Evolutionary conservation across 2,888 invertebrate species (phyloP), one percentile per base, ranked within the genome.

Genomic region (Aphodius granarius): DNA sequence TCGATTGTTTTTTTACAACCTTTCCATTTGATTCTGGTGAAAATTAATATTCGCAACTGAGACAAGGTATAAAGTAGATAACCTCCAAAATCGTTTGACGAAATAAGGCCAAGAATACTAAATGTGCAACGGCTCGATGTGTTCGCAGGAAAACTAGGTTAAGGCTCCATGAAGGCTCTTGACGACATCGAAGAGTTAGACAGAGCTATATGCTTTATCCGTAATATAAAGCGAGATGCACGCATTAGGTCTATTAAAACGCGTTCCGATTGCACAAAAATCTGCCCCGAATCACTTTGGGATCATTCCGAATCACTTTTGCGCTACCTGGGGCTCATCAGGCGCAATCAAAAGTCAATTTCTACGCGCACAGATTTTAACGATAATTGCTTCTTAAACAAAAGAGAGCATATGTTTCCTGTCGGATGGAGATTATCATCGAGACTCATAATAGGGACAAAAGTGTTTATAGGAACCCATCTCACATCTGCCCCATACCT

Each of bases 51-150:
- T 43, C 43, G 43, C 43, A n/a, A n/a, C n/a, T n/a, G n/a, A n/a
- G 43, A 43, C 9, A 43, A 6, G 43, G 13, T 6, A 43, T 43
- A 9, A 43, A 73, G 72, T 66, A 64, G 23, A 64, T 72, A 75
- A 75, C 75, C 75, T 75, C 72, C 72, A 72, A 72, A 66, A 19
- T 72, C 19, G 13, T 74, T 70, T 73, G n/a, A n/a, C n/a, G 72
- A 85, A 86, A 85, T 85, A 86, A 86, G 86, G 86, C 85, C 85
- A 85, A 85, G 85, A 84, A 84, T 86, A 85, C 83, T 81, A 84
- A 85, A 85, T 85, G 85, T n/a, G n/a, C n/a, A n/a, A n/a, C 85
- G 85, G 84, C 82, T 84, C 83, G 81, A 84, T 86, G 13, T 43
- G 43, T 43, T 85, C 86, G 77, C 79, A 80, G 74, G 64, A 0